phyloP scores from a whole-genome alignment of 2,797 vertebrate genomes.

The Lagodon rhomboides region DNA sequence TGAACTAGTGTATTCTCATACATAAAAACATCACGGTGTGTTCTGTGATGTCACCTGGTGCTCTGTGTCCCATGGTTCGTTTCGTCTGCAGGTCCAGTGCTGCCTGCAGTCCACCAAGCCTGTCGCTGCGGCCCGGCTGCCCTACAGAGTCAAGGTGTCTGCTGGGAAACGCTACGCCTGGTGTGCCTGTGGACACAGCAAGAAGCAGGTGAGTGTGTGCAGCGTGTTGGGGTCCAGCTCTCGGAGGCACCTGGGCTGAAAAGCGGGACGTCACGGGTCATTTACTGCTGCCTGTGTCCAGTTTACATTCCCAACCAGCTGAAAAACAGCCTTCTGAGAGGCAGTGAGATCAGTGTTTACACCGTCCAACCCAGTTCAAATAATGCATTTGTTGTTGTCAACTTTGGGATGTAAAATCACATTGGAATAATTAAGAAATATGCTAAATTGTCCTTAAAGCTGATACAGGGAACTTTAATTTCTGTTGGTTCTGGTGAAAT shows the following conservation, averaged over 20 bases:
- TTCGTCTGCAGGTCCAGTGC: conserved; percentile 51
- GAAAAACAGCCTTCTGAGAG: conserved; percentile 11
- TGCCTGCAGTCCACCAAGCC: conserved; percentile 61
- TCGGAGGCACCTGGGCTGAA: conserved; percentile 10
- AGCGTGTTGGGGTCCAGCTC: neutral
- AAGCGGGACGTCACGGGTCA: neutral
- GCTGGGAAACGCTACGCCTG: conserved; percentile 87
- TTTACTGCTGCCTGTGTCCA: neutral
- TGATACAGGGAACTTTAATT: too few relatives aligned
- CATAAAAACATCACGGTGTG: too few relatives aligned
- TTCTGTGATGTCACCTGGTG: neutral
- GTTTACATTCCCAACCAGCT: neutral
- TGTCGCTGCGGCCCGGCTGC: conserved; percentile 83
- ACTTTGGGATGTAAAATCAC: neutral
- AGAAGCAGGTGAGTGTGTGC: conserved; percentile 84
- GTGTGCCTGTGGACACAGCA: conserved; percentile 91
- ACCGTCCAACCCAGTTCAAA: neutral
- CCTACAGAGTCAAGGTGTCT: conserved; percentile 85
- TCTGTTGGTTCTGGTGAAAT: too few relatives aligned
- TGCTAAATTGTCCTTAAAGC: neutral
- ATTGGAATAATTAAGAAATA: neutral
- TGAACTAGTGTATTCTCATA: neutral
- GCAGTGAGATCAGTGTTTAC: neutral
- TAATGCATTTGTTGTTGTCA: neutral
- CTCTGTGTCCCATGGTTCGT: neutral